Evolutionary conservation across 2,797 vertebrate genomes (phyloP).

Genomic region (Thamnophis elegans): DNA sequence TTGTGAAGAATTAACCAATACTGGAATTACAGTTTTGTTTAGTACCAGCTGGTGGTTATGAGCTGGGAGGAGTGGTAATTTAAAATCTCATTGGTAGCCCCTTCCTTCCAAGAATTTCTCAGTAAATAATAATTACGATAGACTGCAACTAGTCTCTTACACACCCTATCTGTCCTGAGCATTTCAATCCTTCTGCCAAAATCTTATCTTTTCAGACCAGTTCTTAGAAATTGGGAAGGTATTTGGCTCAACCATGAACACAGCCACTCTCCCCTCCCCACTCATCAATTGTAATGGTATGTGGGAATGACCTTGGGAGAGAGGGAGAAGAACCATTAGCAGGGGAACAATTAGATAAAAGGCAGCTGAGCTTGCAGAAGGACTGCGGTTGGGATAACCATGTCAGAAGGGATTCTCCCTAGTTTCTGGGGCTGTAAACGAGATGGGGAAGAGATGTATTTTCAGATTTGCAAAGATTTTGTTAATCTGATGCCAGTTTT

Average conservation of each 20-base stretch:
- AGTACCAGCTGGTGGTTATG: background rate
- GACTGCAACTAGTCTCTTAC: background rate
- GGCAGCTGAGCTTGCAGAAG: background rate
- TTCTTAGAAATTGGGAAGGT: background rate
- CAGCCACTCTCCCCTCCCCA: background rate
- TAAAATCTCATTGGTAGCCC: background rate
- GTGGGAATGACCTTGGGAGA: background rate
- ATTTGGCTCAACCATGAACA: background rate
- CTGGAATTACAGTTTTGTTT: background rate
- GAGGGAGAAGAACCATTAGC: background rate
- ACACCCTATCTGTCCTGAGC: background rate
- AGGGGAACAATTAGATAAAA: background rate
- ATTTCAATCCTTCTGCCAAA: background rate
- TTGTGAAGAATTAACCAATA: background rate
- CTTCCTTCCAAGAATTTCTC: background rate
- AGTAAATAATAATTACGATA: background rate
- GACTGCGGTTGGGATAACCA: background rate
- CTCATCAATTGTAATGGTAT: background rate
- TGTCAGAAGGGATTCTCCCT: background rate
- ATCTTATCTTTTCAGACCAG: background rate
- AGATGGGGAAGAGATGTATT: background rate
- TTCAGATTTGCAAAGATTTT: background rate
- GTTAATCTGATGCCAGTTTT: too few relatives aligned
- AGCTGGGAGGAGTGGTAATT: background rate
- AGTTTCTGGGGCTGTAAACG: background rate